Evolutionary conservation across 2,797 vertebrate species (phyloP).

Genomic region (Urocyon cinereoargenteus): DNA sequence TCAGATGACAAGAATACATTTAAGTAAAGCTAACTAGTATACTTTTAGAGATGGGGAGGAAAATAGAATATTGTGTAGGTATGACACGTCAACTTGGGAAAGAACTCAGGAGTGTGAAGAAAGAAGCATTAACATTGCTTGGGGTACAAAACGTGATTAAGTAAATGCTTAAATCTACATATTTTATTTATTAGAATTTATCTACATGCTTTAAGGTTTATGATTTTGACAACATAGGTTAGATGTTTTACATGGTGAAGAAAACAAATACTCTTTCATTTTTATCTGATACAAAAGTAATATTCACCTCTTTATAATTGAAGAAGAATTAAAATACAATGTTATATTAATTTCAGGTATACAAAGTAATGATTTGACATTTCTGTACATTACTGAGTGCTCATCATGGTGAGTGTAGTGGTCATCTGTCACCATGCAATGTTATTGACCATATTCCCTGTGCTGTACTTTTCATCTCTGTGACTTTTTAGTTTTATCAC

Average conservation of each 20-base stretch:
- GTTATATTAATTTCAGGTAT: background rate
- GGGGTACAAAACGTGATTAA: background rate
- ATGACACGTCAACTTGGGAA: background rate
- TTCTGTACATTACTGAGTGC: background rate
- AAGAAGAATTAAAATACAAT: background rate
- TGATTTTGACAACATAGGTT: background rate
- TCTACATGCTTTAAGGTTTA: slow-evolving; percentile 12
- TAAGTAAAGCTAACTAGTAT: background rate
- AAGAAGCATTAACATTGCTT: background rate
- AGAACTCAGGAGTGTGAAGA: background rate
- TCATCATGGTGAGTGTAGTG: background rate
- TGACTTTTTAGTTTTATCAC: background rate
- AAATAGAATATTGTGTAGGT: background rate
- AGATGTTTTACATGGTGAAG: slow-evolving; percentile 4
- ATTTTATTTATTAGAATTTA: slow-evolving; percentile 4
- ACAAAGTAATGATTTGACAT: background rate
- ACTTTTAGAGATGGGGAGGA: background rate
- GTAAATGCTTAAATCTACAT: background rate
- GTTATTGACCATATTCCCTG: background rate
- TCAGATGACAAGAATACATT: background rate
- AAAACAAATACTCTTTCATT: background rate
- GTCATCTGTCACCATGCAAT: background rate
- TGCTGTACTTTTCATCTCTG: background rate
- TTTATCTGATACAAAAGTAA: slow-evolving; percentile 40
- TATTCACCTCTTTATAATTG: background rate